Evolutionary conservation across 2,113 vertebrate species (phyloP).

Genomic region (Entomyzon cyanotis): DNA sequence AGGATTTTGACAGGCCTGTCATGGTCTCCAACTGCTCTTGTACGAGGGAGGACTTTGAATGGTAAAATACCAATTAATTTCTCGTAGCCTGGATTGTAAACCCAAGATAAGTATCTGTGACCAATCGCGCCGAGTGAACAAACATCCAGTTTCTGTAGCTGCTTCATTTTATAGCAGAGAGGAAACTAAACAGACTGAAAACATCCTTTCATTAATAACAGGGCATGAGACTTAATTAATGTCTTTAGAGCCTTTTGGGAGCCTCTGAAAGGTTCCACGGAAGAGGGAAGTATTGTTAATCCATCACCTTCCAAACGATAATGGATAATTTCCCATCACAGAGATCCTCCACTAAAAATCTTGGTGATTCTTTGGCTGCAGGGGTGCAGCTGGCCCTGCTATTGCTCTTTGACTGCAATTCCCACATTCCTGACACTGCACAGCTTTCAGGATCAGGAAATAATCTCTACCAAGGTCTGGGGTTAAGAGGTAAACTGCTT

Average conservation of each 20-base stretch:
- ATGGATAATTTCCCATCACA: background rate
- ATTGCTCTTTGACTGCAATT: background rate
- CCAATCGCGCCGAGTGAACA: background rate
- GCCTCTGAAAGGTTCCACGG: background rate
- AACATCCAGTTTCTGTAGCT: background rate
- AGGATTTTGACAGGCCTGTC: constrained; percentile 94
- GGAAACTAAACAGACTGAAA: constrained; percentile 20
- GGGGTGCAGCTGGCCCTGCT: background rate
- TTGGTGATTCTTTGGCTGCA: background rate
- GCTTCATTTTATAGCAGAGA: constrained; percentile 1
- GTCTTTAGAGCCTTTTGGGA: background rate
- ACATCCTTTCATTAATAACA: constrained; percentile 24
- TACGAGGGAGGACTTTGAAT: constrained; percentile 94
- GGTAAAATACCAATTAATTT: constrained; percentile 75
- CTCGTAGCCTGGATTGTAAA: background rate
- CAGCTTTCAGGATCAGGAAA: background rate
- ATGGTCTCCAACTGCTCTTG: constrained; percentile 94
- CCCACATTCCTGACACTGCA: background rate
- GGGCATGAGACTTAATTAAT: constrained; percentile 16
- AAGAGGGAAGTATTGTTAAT: background rate
- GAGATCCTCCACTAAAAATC: background rate
- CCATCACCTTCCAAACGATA: background rate
- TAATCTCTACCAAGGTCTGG: background rate
- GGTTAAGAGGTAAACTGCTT: background rate
- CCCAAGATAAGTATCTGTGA: background rate